Conservation (phyloP, 1,140 invertebrate species). For the Bombus ignitus region DNA sequence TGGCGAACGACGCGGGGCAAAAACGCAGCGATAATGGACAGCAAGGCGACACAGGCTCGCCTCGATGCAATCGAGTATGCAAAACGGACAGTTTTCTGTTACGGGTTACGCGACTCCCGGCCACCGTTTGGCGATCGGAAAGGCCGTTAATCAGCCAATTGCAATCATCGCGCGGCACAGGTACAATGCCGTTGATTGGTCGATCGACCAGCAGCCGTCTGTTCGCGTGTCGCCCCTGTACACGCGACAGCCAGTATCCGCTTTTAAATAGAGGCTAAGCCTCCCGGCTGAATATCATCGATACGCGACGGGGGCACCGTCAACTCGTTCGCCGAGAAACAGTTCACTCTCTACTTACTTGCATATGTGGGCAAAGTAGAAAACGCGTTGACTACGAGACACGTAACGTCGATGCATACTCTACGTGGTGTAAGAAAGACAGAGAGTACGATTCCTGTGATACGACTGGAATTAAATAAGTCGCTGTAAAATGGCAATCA, state of each 20-base stretch:
- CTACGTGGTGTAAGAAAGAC: too few relatives aligned
- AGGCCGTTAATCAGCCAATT: conserved; percentile 62
- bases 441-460: too few relatives aligned
- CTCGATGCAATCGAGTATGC: conserved; percentile 65
- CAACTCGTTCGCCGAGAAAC: not conserved
- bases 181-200: conserved; percentile 59
- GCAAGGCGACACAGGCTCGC: conserved; percentile 17
- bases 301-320: conserved; percentile 3
- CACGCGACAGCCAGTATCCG: conserved; percentile 18
- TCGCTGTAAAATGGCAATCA: too few relatives aligned
- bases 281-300: conserved; percentile 1
- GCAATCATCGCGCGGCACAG: conserved; percentile 39
- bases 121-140: conserved; percentile 17
- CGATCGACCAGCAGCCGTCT: conserved; percentile 33
- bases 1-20: conserved; percentile 51
- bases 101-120: conserved; percentile 51
- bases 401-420: too few relatives aligned
- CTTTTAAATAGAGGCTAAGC: conserved; percentile 20
- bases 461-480: too few relatives aligned
- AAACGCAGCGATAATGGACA: conserved; percentile 60
- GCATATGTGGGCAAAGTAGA: too few relatives aligned
- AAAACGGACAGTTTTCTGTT: conserved; percentile 50
- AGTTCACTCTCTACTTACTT: not conserved
- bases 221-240: conserved; percentile 37
- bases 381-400: too few relatives aligned